Conservation (phyloP, 35 echinoderm and acorn worm genomes). For the Hemicentrotus pulcherrimus region DNA sequence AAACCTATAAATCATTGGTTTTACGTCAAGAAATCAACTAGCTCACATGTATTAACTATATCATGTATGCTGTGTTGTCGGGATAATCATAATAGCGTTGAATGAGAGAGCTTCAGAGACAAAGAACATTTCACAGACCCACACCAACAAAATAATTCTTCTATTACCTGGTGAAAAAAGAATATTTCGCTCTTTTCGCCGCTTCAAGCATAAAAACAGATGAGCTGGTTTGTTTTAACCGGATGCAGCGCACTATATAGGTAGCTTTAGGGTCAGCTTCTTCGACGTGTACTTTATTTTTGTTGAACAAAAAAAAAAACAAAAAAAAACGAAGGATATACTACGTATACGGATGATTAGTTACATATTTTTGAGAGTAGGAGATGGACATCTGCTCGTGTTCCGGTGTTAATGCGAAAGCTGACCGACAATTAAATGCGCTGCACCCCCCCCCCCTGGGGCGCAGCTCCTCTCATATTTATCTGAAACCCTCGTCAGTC, state of each 20-base stretch:
- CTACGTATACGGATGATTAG: background rate
- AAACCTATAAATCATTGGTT: too few relatives aligned
- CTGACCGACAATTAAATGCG: too few relatives aligned
- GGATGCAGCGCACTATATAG: background rate
- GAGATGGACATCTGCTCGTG: background rate
- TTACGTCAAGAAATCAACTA: too few relatives aligned
- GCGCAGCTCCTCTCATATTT: too few relatives aligned
- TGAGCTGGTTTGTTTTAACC: background rate
- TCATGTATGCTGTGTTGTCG: too few relatives aligned
- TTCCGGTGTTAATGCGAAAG: background rate
- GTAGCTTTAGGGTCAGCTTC: background rate
- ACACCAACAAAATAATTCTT: background rate
- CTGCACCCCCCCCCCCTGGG: too few relatives aligned
- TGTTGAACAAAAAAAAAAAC: background rate
- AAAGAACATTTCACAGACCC: background rate
- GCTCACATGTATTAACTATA: too few relatives aligned
- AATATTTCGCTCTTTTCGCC: background rate
- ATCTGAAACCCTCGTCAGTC: too few relatives aligned
- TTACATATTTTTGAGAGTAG: background rate
- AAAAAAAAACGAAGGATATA: too few relatives aligned
- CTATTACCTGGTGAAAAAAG: background rate
- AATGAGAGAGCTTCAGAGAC: too few relatives aligned
- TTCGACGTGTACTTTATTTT: background rate
- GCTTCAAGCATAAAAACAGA: background rate
- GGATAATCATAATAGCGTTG: too few relatives aligned